Evolutionary conservation across 2,113 vertebrate genomes (phyloP), one percentile per base, ranked within the genome.

Genomic region (Podarcis raffonei): DNA sequence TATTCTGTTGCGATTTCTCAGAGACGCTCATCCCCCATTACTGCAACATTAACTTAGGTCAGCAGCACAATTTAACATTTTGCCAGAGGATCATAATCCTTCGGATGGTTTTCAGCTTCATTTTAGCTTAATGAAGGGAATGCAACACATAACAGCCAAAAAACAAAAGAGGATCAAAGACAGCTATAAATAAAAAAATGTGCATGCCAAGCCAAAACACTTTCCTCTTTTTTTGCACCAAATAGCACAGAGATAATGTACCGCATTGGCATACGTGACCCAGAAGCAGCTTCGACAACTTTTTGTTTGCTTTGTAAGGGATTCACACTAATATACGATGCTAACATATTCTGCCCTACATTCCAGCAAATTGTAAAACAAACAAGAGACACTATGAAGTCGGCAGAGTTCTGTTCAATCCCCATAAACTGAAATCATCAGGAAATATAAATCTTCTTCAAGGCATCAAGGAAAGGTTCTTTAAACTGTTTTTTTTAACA

Each of bases 11-110:
- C 71, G 57, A 89, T 92, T 94, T 94, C 57, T 88, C 48, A 37
- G 12, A 91, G 83, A 25, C 27, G 32, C 35, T 57, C 78, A 71
- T 62, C 27, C 37, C 32, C 62, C 20, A 89, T 88, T 92, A 89
- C 84, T 87, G 86, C 85, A 81, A 59, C 85, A 87, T 89, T 59
- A 72, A 62, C 59, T 89, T 87, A 81, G 59, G 59, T 59, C 90
- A 92, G 82, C 69, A 88, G 65, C 23, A 86, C 25, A 80, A 88
- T 92, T 89, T 90, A 90, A 93, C 93, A 89, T 87, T 77, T 90
- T 92, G 91, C 78, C 0, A 20, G 89, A 15, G 89, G 59, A 57
- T 66, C 78, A 59, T 69, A 91, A 89, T 91, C 37, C 37, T 37
- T 93, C 90, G 89, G 89, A 89, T 81, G 84, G 59, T 75, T 93